Base-by-base conservation (phyloP, 2,113 vertebrate genomes). In the Dromaius novaehollandiae region DNA sequence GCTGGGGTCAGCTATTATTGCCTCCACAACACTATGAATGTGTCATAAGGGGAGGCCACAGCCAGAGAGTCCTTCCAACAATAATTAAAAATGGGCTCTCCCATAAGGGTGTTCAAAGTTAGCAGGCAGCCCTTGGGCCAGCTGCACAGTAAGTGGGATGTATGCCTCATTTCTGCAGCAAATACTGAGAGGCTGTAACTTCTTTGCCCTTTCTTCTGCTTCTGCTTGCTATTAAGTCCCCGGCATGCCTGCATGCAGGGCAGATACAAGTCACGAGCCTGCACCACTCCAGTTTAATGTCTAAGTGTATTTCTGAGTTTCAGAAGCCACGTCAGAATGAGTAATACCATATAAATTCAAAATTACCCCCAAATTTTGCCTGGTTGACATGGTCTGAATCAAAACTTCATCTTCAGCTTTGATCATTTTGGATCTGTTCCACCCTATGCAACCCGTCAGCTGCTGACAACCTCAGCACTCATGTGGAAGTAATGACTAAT, bases 401-500 rank as follows among this genome's bases (percentile, higher is more conserved):
- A 88, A 94, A 50, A 77, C 68, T 91, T 88, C 56, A 58, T 85
- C 87, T 87, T 40, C 70, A 70, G 36, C 50, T 90, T 80, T 82
- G 81, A 50, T 79, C 3, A 1, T 58, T 92, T 82, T 86, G 86
- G 73, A 88, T 90, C 13, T 83, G 53, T 93, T 95, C 95, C 60
- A 91, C 82, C 22, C 44, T 53, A 11, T 28, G 44, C 1, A 2
- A n/a, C 56, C 44, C 2, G 7, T 69, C 78, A 85, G 51, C 74
- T 95, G 70, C 82, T 0, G 0, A 36, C 79, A 83, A 68, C 48
- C 63, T 92, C 28, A 76, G 85, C 0, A 3, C 32, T 90, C 34
- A 5, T 58, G 40, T 86, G 50, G 64, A 94, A 81, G 75, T 53
- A 90, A 90, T 96, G 85, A 95, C 66, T 94, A 71, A 93, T 95